Percentiles rank a stretch among this genome's conserved stretches.
Conservation (phyloP, 2,797 vertebrate species). For the Tokudaia muenninki region DNA sequence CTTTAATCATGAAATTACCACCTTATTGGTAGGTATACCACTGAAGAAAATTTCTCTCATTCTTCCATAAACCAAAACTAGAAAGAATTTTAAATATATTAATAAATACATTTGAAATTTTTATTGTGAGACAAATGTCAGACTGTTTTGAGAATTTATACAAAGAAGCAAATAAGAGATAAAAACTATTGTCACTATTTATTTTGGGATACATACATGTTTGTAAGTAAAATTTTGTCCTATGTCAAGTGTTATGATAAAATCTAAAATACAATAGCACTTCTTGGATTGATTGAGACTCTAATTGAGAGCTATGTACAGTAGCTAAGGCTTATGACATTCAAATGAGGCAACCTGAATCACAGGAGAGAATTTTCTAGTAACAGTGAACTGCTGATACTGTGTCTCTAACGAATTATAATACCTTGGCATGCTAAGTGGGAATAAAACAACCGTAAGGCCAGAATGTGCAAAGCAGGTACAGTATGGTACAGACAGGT, state of each 20-base stretch:
- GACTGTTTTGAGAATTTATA: neutral
- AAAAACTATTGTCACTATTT: neutral
- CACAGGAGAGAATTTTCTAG: neutral
- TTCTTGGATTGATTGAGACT: neutral
- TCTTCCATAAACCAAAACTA: too few species aligned
- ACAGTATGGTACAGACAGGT: neutral
- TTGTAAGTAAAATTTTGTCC: neutral
- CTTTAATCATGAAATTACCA: neutral
- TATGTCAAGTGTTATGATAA: neutral
- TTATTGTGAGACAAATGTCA: neutral
- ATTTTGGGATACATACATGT: neutral
- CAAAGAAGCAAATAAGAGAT: neutral
- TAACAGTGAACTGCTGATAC: neutral
- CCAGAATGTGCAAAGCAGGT: accelerated
- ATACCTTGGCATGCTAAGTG: neutral
- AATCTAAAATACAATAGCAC: neutral
- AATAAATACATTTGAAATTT: neutral
- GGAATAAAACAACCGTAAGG: neutral
- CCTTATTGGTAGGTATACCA: neutral
- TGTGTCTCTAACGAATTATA: neutral
- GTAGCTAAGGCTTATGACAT: neutral
- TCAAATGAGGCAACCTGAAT: neutral
- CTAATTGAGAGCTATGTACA: neutral
- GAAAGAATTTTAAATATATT: neutral
- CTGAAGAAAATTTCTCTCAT: neutral